Base-by-base conservation (phyloP, 2,797 vertebrate species). In the Myotis daubentonii region DNA sequence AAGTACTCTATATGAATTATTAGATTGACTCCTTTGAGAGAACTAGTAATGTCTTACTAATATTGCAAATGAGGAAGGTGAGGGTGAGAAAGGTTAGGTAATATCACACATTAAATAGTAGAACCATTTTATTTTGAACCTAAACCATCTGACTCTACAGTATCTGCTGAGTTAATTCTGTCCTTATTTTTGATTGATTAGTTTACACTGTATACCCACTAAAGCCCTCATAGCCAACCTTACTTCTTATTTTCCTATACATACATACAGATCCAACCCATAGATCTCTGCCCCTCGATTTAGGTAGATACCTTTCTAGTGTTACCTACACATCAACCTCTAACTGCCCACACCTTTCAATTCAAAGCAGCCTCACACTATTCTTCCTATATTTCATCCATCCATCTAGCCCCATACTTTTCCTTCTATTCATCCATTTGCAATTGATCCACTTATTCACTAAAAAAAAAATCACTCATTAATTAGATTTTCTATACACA, bases 381-480 rank as follows among this genome's bases (percentile, higher is more conserved):
- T 53, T 87, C 20, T 13, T 89, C 81, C 30, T 8, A 44, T 66
- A 57, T n/a, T 44, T 8, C n/a, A 53, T 19, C 16, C 81, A n/a
- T 74, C 19, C 7, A 53, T 19, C 16, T 85, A 20, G 66, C 36
- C 10, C n/a, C 66, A 36, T 51, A 20, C 10, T 4, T 81, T 83
- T 75, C 33, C 47, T 86, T 60, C 53, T 16, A 83, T 51, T 22
- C 47, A 47, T 23, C 23, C 44, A 65, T 44, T 75, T 79, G 36
- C 49, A 19, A 41, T 55, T 38, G 36, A 47, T n/a, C 23, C 13
- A 85, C 22, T 30, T n/a, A 51, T 55, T 20, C 44, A 80, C 4
- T 16, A 85, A 96, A 80, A 80, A 96, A 80, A 80, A 60, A 41
- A 19, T 10, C 13, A 71, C 20, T 71, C 53, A 72, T 41, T 89